Base-by-base conservation (phyloP, 2,113 vertebrate genomes). In the Platanista minor region DNA sequence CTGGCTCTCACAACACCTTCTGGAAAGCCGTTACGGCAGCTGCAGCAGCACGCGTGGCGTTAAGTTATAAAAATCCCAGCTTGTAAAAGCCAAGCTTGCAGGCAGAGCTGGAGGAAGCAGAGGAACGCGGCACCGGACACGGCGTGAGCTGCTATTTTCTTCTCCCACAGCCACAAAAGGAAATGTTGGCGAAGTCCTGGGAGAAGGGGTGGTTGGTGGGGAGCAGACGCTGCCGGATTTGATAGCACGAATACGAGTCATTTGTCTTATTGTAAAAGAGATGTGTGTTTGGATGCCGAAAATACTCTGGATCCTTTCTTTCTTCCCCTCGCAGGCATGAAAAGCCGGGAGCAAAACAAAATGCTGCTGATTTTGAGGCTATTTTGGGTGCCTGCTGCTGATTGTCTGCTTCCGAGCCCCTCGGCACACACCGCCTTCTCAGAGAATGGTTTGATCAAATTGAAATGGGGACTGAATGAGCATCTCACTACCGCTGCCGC, bases 221-320 rank as follows among this genome's bases (percentile, higher is more conserved):
- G 89, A 94, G 93, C 91, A 88, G 80, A 80, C 5, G 2, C 77
- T 72, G 93, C 95, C 75, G 89, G 95, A 61, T 94, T 93, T 92
- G 87, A 94, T 95, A 92, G 95, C 91, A 87, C 92, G 97, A 91
- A 87, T 94, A 87, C 33, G 33, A 96, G 95, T 90, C 96, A 66
- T 96, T 97, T 97, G 93, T 97, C 97, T 97, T 96, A 67, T 92
- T 96, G 90, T 97, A 96, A 92, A 97, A 95, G 84, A 96, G 93
- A 95, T 89, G 95, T 95, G 87, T 93, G 92, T 96, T 92, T 97
- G 87, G 92, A 97, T 12, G 59, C 97, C 89, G 94, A 97, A 96
- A 87, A 95, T 1, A 66, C 82, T 89, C 94, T 88, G 86, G 96
- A 88, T 97, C 96, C 93, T 95, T 97, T 96, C 85, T 96, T 78